phyloP scores from a whole-genome alignment of 2,113 vertebrate genomes.

The Microcebus jonahi region DNA sequence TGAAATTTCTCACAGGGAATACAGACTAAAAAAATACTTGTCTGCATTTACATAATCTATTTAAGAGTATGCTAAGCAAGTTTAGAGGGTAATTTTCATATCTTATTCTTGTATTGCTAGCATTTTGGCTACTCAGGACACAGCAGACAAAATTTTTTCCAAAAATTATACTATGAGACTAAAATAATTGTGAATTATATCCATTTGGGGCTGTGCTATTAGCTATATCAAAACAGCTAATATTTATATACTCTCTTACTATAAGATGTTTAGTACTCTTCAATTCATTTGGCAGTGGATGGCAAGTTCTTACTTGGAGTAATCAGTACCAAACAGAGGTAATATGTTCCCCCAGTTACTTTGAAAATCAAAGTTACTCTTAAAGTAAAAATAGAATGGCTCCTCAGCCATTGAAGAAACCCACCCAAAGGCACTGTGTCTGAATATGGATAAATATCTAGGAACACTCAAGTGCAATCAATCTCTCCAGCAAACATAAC shows the following conservation, averaged over 20 bases:
- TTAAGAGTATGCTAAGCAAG: not conserved
- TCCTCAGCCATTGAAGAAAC: not conserved
- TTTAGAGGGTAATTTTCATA: slow-evolving; percentile 14
- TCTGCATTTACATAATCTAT: slow-evolving; percentile 29
- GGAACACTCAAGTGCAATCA: not conserved
- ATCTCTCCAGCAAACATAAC: not conserved
- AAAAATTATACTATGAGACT: slow-evolving; percentile 15
- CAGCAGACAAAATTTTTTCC: not conserved
- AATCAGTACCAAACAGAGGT: not conserved
- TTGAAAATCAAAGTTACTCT: not conserved
- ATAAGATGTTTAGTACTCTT: not conserved
- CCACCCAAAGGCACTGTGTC: not conserved
- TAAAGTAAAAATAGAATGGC: not conserved
- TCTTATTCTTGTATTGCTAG: not conserved
- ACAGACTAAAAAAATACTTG: not conserved
- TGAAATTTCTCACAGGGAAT: slow-evolving; percentile 5
- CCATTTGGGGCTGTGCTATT: not conserved
- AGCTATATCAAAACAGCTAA: not conserved
- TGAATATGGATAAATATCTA: slow-evolving; percentile 6
- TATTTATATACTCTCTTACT: not conserved
- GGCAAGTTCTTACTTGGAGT: not conserved
- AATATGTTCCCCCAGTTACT: not conserved
- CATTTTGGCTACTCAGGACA: slow-evolving; percentile 1
- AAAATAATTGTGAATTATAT: slow-evolving; percentile 21
- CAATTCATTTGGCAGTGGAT: slow-evolving; percentile 12